These are phyloP conservation scores for Hirundo rustica DNA, from an alignment of 2,797 vertebrate species.

Conservation along the genomic window DNA sequence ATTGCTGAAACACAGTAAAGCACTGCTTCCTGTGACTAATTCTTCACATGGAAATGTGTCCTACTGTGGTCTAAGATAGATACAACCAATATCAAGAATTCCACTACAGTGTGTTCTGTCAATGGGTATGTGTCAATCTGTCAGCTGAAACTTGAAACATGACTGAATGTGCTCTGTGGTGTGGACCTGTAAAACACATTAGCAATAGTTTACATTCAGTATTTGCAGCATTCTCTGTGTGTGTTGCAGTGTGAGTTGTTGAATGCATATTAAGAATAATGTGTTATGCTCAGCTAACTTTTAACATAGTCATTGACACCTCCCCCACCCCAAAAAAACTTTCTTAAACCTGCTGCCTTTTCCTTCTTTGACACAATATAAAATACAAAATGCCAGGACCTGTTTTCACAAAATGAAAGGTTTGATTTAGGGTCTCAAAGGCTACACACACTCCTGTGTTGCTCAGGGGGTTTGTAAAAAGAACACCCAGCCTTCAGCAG, in stretches of 20 bases:
- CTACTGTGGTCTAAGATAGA: slow-evolving; percentile 9
- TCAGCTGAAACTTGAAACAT: slow-evolving; percentile 48
- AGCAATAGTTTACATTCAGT: slow-evolving; percentile 51
- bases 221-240: slow-evolving; percentile 7
- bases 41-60: slow-evolving; percentile 37
- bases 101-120: background rate
- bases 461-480: background rate
- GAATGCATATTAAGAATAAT: slow-evolving; percentile 50
- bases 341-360: slow-evolving; percentile 22
- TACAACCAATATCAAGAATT: slow-evolving; percentile 20
- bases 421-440: slow-evolving; percentile 6
- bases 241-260: slow-evolving; percentile 12
- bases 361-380: background rate
- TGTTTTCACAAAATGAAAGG: background rate
- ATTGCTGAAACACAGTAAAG: background rate
- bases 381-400: background rate
- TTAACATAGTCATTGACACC: slow-evolving; percentile 6
- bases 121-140: slow-evolving; percentile 58
- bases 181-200: slow-evolving; percentile 6
- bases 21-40: background rate
- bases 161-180: background rate
- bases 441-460: background rate
- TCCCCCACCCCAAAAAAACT: background rate
- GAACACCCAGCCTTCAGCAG: background rate
- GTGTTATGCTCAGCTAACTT: slow-evolving; percentile 19